Percentiles rank a stretch among this genome's conserved stretches.
Conservation (phyloP, 2,888 invertebrate genomes). For the Mythimna impura region DNA sequence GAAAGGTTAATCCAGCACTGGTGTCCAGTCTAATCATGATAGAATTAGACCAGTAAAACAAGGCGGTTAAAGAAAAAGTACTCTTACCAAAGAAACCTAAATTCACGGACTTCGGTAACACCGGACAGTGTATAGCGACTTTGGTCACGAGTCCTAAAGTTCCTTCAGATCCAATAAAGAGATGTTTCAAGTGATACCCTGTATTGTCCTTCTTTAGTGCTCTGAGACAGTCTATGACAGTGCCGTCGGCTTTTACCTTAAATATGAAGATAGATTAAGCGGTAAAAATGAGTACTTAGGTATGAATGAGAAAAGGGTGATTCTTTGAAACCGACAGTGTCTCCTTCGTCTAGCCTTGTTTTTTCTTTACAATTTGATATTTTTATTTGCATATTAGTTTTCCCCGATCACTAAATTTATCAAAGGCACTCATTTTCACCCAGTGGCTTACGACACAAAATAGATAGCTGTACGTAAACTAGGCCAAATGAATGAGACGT, state of each 20-base stretch:
- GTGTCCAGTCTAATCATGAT: not conserved
- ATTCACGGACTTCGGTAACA: slow-evolving; percentile 94
- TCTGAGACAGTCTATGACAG: slow-evolving; percentile 95
- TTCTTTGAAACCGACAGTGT: too few relatives aligned
- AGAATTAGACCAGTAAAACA: not conserved
- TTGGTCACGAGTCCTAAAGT: slow-evolving; percentile 98
- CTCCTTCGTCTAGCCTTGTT: too few relatives aligned
- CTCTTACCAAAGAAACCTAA: slow-evolving; percentile 96
- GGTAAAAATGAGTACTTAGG: not conserved
- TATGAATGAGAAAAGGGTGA: not conserved
- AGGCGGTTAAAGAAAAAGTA: slow-evolving; percentile 3
- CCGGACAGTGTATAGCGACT: slow-evolving; percentile 97
- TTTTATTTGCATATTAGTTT: too few relatives aligned
- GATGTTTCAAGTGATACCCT: slow-evolving; percentile 98
- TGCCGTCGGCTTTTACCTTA: slow-evolving; percentile 96
- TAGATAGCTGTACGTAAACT: too few relatives aligned
- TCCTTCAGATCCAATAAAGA: slow-evolving; percentile 99
- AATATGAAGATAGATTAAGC: slow-evolving; percentile 8
- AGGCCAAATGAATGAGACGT: too few relatives aligned
- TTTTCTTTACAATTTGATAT: too few relatives aligned
- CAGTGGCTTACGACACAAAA: too few relatives aligned
- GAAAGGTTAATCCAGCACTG: not conserved
- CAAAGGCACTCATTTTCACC: too few relatives aligned
- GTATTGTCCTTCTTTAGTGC: slow-evolving; percentile 99
- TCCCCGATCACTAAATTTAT: too few relatives aligned